Evolutionary conservation across 1,140 invertebrate genomes (phyloP).

Genomic region (Psilanteris sp.): DNA sequence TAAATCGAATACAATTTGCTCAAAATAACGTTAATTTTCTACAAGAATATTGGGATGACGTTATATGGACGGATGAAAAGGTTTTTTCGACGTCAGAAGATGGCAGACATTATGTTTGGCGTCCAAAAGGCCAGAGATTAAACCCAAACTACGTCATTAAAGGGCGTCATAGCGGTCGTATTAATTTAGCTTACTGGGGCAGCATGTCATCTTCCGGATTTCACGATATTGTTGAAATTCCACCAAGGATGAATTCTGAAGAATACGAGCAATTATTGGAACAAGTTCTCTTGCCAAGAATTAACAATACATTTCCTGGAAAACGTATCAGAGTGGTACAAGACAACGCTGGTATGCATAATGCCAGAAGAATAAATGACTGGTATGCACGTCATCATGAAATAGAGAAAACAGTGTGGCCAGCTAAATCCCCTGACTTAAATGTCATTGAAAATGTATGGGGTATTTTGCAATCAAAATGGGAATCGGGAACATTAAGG

Average conservation of each 20-base stretch:
- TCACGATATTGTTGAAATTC: neutral
- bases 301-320: neutral
- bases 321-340: neutral
- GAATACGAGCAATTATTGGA: slow-evolving; percentile 2
- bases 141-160: slow-evolving; percentile 3
- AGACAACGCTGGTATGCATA: slow-evolving; percentile 7
- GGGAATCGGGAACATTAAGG: too few relatives aligned
- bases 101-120: slow-evolving; percentile 1
- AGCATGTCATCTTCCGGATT: neutral
- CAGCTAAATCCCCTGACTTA: slow-evolving; percentile 1
- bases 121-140: neutral
- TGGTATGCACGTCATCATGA: neutral
- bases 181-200: slow-evolving; percentile 2
- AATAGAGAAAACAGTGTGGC: too few relatives aligned
- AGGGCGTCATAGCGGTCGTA: neutral
- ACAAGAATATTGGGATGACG: neutral
- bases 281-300: neutral
- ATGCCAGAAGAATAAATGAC: neutral
- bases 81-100: slow-evolving; percentile 11
- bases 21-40: too few relatives aligned
- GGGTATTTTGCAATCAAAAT: slow-evolving; percentile 18
- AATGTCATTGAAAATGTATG: slow-evolving; percentile 23
- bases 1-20: too few relatives aligned
- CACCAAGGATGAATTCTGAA: neutral
- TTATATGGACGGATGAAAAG: slow-evolving; percentile 5